Base-by-base conservation (phyloP, 2,888 invertebrate species). In the Pogonocherus hispidulus region DNA sequence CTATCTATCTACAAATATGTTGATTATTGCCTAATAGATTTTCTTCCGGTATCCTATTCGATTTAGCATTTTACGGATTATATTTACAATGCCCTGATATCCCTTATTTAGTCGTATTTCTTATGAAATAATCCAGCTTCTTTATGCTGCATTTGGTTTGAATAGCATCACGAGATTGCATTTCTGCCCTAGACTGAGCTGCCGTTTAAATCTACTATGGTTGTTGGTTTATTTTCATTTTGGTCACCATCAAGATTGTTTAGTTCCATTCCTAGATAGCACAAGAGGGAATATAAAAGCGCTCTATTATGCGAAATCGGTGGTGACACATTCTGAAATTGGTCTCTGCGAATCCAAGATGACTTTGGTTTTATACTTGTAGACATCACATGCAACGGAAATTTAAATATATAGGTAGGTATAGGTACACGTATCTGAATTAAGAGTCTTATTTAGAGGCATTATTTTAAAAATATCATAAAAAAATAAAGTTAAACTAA, bases 111-210 rank as follows among this genome's bases (percentile, higher is more conserved):
- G 14, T 32, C 56, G 62, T 11, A 55, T 62, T 35, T 56, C 54
- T 69, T 65, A 32, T n/a, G 65, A 55, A 27, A 54, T 62, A 60
- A 66, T 62, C 56, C 41, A n/a, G 41, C n/a, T 41, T 41, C 41
- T n/a, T 41, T 41, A 41, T n/a, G 14, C 32, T 32, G 27, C 56
- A 56, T 47, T 16, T 55, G 41, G 41, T 41, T n/a, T 41, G n/a
- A 41, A n/a, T 14, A 14, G 41, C 16, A 41, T 16, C 41, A n/a
- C 14, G n/a, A 41, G 41, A 41, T 41, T 41, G 41, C 11, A 41
- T 41, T 41, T 41, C 41, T 41, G 14, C 41, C 5, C 41, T 16
- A n/a, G n/a, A 41, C n/a, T 41, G 41, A 41, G 16, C 41, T n/a
- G 5, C 41, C 41, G n/a, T 4, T 41, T 41, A 41, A 41, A 41